A percentile compares a stretch with the other conserved stretches of the same genome.
Conservation (phyloP, 2,113 vertebrate genomes). For the Oriolus oriolus region DNA sequence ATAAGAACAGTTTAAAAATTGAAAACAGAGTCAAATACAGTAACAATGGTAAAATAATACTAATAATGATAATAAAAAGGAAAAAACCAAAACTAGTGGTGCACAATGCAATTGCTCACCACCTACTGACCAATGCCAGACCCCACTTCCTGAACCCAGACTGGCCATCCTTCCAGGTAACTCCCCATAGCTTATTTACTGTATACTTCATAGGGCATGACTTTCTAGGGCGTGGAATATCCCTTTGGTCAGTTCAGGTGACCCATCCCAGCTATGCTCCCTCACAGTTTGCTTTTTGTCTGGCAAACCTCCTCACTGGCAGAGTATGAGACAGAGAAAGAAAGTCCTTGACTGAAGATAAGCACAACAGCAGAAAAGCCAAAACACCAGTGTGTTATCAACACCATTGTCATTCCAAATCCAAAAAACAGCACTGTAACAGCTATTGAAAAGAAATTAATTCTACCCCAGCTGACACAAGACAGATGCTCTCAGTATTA, state of each 20-base stretch:
- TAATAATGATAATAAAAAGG: not conserved
- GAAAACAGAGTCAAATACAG: not conserved
- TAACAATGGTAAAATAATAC: not conserved
- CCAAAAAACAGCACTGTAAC: not conserved
- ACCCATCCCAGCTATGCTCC: not conserved
- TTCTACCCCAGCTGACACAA: not conserved
- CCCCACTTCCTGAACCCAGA: rapidly evolving
- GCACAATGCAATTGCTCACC: not conserved
- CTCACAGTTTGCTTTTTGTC: not conserved
- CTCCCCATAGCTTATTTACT: not conserved
- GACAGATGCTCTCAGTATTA: not conserved
- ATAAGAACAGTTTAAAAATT: not conserved
- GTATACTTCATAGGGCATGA: not conserved
- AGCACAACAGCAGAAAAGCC: not conserved
- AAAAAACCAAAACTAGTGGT: not conserved
- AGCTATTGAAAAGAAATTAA: not conserved
- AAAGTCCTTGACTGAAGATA: not conserved
- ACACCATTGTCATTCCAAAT: not conserved
- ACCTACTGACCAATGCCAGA: not conserved
- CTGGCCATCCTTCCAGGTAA: not conserved
- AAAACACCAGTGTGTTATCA: not conserved
- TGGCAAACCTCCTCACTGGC: not conserved
- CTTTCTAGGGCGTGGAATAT: not conserved
- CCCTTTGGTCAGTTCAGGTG: rapidly evolving
- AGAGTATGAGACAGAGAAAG: too few relatives aligned